Evolutionary conservation across 2,113 vertebrate species (phyloP).

Genomic region (Cyanocitta stelleri): DNA sequence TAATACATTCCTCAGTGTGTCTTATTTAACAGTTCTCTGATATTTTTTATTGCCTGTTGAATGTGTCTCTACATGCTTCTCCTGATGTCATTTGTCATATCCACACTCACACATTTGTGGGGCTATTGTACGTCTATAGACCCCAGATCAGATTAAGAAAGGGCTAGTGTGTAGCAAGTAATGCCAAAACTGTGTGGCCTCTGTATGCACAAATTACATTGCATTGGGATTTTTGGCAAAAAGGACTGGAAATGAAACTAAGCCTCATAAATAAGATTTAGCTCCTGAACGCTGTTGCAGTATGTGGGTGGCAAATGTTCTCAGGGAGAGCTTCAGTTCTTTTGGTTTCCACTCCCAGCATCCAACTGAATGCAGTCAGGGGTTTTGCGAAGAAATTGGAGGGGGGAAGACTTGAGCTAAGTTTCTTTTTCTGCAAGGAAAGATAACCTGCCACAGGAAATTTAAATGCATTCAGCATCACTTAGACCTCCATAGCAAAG

Average conservation of each 20-base stretch:
- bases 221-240: conserved; percentile 13
- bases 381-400: background rate
- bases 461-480: background rate
- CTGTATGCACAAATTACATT: background rate
- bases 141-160: background rate
- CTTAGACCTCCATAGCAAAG: background rate
- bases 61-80: background rate
- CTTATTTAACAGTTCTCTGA: background rate
- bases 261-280: conserved; percentile 41
- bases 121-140: background rate
- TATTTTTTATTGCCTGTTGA: background rate
- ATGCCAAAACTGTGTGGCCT: background rate
- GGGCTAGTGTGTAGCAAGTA: background rate
- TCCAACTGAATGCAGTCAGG: background rate
- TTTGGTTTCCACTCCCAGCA: background rate
- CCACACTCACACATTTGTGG: background rate
- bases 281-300: background rate
- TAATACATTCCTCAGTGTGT: background rate
- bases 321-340: conserved; percentile 16
- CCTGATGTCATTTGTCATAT: background rate
- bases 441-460: background rate
- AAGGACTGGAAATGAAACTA: conserved; percentile 6
- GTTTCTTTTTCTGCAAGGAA: background rate
- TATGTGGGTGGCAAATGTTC: conserved; percentile 42
- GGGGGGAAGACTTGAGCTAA: background rate